Evolutionary conservation across 2,797 vertebrate species (phyloP), one percentile per base, ranked within the genome.

Genomic region (Lacerta viridis): DNA sequence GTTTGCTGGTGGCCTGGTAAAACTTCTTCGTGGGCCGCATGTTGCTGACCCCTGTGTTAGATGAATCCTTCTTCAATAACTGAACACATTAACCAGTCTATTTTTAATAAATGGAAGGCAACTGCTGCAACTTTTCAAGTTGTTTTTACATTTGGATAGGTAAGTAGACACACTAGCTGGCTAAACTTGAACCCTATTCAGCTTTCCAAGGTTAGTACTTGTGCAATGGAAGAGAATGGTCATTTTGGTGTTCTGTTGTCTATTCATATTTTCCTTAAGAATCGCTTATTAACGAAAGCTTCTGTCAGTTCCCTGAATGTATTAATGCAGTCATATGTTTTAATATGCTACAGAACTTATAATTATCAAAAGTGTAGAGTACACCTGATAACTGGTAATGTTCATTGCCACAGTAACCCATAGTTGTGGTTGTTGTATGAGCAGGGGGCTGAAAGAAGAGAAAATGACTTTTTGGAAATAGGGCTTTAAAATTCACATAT

Each of bases 101-200:
- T 81, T 92, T 78, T 93, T 72, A 86, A 7, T 85, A 85, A 55
- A 0, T 90, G 43, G 78, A 90, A 78, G 29, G n/a, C 18, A 17
- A 55, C 4, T 81, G 64, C 17, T 7, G 5, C 17, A 43, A 46
- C 61, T 61, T 71, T 33, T 78, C 68, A 80, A 80, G 46, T 33
- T 89, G 15, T 72, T 72, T 72, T 80, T 36, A 86, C 23, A 80
- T 61, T 84, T 90, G 29, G 83, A 83, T 78, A 41, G 29, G 80
- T 93, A 83, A 78, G 77, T 87, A 82, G 85, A 77, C 41, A 43
- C 84, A 90, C 81, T 68, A 55, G 80, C 36, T 75, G 18, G 18
- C 43, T 75, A 43, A 82, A 77, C 41, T 3, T 66, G 8, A 80
- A 7, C 59, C 3, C 69, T 86, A 81, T 89, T 92, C 33, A 91